A percentile compares a stretch with the other conserved stretches of the same genome.
Evolutionary conservation across 2,113 vertebrate genomes (phyloP).

Genomic region (Zosterops lateralis): DNA sequence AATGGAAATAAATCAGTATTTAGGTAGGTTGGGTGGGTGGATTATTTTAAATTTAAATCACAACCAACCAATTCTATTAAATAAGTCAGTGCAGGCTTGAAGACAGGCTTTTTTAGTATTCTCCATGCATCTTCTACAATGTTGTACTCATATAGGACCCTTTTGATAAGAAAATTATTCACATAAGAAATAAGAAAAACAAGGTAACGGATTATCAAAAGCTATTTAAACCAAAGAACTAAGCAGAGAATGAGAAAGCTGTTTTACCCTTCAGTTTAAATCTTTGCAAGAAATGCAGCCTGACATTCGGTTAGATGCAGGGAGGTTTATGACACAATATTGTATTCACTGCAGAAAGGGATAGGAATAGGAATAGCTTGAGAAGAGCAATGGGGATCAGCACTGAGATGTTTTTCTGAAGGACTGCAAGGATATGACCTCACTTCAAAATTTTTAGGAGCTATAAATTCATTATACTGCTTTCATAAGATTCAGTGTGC

Average conservation of each 20-base stretch:
- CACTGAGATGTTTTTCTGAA: not conserved
- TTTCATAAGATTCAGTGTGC: not conserved
- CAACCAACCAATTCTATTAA: not conserved
- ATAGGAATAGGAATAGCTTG: not conserved
- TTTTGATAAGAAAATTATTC: not conserved
- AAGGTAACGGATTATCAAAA: not conserved
- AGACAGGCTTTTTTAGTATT: not conserved
- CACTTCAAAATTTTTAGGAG: not conserved
- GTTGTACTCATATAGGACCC: not conserved
- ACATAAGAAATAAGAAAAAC: not conserved
- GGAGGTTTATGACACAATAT: not conserved
- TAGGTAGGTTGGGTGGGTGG: not conserved
- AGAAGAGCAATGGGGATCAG: not conserved
- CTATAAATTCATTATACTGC: not conserved
- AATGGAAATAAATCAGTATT: not conserved
- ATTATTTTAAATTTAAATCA: not conserved
- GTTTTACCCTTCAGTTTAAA: not conserved
- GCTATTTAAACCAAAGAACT: not conserved
- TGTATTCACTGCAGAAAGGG: not conserved
- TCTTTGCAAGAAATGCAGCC: not conserved
- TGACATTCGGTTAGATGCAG: not conserved
- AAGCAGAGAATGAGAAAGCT: not conserved
- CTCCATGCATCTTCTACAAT: not conserved
- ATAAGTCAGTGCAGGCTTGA: not conserved
- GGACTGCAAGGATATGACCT: not conserved